These are phyloP conservation scores for Archaeoteleia sp. DNA, from an alignment of 2,888 invertebrate species.

Conservation along the genomic window DNA sequence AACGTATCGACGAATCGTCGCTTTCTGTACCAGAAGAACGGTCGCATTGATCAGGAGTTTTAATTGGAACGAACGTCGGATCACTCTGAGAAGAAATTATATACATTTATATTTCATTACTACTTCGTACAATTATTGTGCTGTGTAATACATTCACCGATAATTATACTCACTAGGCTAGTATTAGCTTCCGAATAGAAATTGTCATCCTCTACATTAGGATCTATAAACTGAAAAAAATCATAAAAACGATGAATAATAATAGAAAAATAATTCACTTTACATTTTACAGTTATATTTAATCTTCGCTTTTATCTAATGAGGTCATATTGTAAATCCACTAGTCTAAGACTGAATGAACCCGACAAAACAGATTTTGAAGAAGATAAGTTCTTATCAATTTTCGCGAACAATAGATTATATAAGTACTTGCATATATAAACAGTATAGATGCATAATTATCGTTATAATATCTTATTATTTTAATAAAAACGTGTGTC, in stretches of 20 bases:
- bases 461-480: no score
- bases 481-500: no score
- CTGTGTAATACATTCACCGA: not conserved
- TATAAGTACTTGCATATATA: no score
- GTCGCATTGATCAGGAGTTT: conserved; percentile 82
- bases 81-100: conserved; percentile 82
- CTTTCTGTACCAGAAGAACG: conserved; percentile 85
- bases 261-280: conserved; percentile 15
- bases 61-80: conserved; percentile 93
- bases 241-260: conserved; percentile 9
- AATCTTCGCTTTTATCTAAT: no score
- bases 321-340: no score
- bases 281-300: conserved; percentile 12
- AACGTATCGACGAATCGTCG: conserved; percentile 89
- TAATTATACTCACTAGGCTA: conserved; percentile 77
- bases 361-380: no score
- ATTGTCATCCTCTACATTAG: conserved; percentile 86
- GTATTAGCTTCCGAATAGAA: conserved; percentile 83
- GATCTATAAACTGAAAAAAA: conserved; percentile 80
- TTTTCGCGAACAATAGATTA: no score
- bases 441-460: no score
- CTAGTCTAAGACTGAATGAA: no score
- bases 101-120: not conserved
- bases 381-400: no score
- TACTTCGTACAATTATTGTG: no score